These are phyloP conservation scores for Synanthedon vespiformis DNA, from an alignment of 2,888 invertebrate species.

Conservation along the genomic window DNA sequence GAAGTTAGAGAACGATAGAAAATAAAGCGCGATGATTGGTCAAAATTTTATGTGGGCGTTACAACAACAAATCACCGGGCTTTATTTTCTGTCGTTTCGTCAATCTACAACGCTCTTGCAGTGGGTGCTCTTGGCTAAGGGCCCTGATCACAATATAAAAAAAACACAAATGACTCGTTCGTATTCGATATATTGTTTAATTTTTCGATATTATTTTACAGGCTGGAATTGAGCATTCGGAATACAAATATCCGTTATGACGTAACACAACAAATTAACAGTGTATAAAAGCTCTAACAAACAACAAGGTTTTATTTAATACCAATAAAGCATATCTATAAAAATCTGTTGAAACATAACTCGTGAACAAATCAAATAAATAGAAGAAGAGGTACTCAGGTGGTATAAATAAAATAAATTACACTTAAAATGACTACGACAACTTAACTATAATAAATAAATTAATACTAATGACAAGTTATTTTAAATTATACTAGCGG, in stretches of 20 bases:
- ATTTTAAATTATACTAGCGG: constrained; percentile 65
- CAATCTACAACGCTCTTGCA: too few species aligned
- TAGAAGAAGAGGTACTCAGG: constrained; percentile 66
- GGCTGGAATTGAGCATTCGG: background rate
- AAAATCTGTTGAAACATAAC: constrained; percentile 12
- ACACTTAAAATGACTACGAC: constrained; percentile 51
- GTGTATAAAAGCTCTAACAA: constrained; percentile 1
- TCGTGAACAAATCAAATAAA: constrained; percentile 22
- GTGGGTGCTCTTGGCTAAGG: too few species aligned
- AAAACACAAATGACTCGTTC: background rate
- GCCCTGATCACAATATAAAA: too few species aligned
- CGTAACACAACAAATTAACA: background rate
- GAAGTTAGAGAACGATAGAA: too few species aligned
- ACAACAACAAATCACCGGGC: too few species aligned
- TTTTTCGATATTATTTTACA: constrained; percentile 16
- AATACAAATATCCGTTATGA: background rate
- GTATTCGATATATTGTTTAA: constrained; percentile 11
- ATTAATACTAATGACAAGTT: constrained; percentile 70
- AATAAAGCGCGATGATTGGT: too few species aligned
- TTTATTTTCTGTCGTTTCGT: too few species aligned
- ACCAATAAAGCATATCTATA: constrained; percentile 10
- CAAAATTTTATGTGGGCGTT: too few species aligned
- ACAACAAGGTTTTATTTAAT: background rate
- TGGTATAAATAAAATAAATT: constrained; percentile 59
- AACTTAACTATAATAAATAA: constrained; percentile 64